Conservation (phyloP, 2,888 invertebrate species). For the Zeuzera pyrina region DNA sequence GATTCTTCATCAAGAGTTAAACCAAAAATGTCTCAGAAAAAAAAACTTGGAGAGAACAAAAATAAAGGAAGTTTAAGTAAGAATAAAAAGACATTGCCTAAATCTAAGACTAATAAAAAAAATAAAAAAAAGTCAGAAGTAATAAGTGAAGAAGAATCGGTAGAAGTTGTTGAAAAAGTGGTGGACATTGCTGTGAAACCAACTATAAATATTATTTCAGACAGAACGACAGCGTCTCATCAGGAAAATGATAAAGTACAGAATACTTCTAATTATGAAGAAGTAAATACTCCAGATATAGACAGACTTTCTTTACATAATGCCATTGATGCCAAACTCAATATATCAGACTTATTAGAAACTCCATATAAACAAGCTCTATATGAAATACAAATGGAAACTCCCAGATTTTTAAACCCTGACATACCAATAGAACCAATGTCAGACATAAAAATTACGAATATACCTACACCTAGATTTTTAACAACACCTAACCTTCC, state of each 20-base stretch:
- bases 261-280: conserved; percentile 28
- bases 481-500: conserved; percentile 48
- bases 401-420: conserved; percentile 67
- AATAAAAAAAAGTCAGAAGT: conserved; percentile 14
- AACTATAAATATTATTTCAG: conserved; percentile 39
- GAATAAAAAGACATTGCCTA: conserved; percentile 16
- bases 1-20: conserved; percentile 5
- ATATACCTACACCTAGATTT: conserved; percentile 71
- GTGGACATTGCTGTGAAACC: conserved; percentile 30
- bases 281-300: conserved; percentile 49
- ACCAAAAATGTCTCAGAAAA: conserved; percentile 17
- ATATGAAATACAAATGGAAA: conserved; percentile 65
- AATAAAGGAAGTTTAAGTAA: conserved; percentile 18
- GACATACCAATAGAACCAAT: conserved; percentile 54
- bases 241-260: conserved; percentile 22
- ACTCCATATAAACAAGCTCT: conserved; percentile 72
- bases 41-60: conserved; percentile 17
- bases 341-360: conserved; percentile 66
- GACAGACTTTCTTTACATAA: conserved; percentile 54
- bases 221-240: conserved; percentile 14
- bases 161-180: conserved; percentile 12
- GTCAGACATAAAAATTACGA: conserved; percentile 72
- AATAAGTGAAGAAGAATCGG: conserved; percentile 18
- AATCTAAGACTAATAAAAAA: conserved; percentile 3
- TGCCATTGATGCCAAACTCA: conserved; percentile 54